These are phyloP conservation scores for Nomada hirtipes DNA, from an alignment of 2,888 invertebrate species.

Conservation along the genomic window DNA sequence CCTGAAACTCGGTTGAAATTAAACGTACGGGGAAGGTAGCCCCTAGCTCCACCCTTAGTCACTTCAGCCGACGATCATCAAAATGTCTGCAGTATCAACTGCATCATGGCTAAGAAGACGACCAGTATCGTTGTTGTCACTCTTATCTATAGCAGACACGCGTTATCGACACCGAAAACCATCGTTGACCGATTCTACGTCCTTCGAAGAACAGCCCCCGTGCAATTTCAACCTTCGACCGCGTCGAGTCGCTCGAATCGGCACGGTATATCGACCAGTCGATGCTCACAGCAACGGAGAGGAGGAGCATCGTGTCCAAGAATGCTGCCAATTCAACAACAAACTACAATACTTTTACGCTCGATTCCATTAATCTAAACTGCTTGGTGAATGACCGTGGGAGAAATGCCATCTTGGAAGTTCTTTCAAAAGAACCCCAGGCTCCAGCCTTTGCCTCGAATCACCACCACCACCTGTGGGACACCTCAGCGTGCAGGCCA, in stretches of 20 bases:
- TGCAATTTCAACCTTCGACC: conserved; percentile 64
- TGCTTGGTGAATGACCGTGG: conserved; percentile 17
- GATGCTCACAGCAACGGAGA: conserved; percentile 63
- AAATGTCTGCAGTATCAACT: conserved; percentile 51
- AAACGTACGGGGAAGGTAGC: conserved; percentile 3
- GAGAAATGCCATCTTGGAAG: conserved; percentile 32
- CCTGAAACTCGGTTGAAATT: conserved; percentile 28
- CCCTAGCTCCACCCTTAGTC: conserved; percentile 56
- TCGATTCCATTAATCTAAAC: neutral
- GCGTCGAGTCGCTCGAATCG: conserved; percentile 77
- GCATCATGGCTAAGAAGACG: conserved; percentile 9
- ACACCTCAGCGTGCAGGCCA: conserved; percentile 62
- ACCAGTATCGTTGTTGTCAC: conserved; percentile 7
- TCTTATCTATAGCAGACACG: conserved; percentile 57
- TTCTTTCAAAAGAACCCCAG: conserved; percentile 16
- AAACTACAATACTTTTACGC: conserved; percentile 28
- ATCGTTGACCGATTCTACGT: conserved; percentile 49
- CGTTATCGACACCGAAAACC: conserved; percentile 62
- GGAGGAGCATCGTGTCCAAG: conserved; percentile 62
- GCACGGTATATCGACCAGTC: conserved; percentile 78
- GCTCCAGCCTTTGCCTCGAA: conserved; percentile 1
- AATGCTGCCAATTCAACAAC: conserved; percentile 60
- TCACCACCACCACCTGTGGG: conserved; percentile 70
- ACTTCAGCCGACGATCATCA: conserved; percentile 5
- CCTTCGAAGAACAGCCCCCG: conserved; percentile 44